Conservation (phyloP, 1,140 invertebrate species). For the Drosophila arawakana region DNA sequence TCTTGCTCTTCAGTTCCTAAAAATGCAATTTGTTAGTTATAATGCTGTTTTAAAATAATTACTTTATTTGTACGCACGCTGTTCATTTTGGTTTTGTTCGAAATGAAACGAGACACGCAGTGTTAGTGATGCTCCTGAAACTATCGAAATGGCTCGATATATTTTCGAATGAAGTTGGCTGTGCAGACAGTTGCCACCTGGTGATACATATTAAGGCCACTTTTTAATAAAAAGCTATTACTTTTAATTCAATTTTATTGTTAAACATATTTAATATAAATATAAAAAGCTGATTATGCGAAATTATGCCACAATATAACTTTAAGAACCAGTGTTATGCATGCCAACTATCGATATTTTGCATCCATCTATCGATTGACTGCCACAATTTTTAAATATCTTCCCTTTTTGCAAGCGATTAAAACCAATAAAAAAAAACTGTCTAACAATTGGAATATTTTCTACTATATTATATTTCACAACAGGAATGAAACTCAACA, state of each 20-base stretch:
- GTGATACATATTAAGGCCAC: no score
- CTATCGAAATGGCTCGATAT: neutral
- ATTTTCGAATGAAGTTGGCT: neutral
- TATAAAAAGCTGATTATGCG: no score
- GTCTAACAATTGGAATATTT: neutral
- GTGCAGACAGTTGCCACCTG: no score
- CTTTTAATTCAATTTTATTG: neutral
- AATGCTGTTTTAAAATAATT: conserved; percentile 3
- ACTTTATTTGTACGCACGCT: conserved; percentile 27
- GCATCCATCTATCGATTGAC: neutral
- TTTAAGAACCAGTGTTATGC: no score
- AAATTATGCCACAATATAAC: no score
- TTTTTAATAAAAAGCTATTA: no score
- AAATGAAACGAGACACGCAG: conserved; percentile 1
- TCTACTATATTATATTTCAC: conserved; percentile 9
- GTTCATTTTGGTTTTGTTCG: conserved; percentile 27
- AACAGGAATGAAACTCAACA: conserved; percentile 3
- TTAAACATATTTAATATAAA: neutral
- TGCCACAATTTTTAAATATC: neutral
- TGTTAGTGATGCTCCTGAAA: neutral
- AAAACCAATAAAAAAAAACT: conserved; percentile 1
- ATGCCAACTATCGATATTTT: neutral
- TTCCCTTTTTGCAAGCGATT: neutral
- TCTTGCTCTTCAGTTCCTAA: conserved; percentile 85
- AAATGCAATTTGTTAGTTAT: neutral